Base-by-base conservation (phyloP, 2,113 vertebrate genomes). In the Crocuta crocuta region DNA sequence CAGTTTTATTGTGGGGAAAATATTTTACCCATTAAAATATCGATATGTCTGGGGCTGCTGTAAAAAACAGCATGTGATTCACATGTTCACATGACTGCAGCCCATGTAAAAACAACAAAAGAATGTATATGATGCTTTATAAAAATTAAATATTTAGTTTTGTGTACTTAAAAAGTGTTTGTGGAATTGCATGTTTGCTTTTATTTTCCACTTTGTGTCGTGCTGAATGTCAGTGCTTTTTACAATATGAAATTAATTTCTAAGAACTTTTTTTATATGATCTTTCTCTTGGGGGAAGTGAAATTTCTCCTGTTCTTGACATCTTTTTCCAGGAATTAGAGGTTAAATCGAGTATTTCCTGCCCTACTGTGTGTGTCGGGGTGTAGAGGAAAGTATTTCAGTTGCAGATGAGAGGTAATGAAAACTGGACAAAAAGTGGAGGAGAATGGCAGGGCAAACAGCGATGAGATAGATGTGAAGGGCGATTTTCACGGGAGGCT, bases 231-330 rank as follows among this genome's bases (percentile, higher is more conserved):
- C 35, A 35, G 2, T 90, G 31, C 45, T 81, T 89, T 93, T 96
- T 58, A 94, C 79, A 74, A 61, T 10, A 79, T 78, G 85, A 84
- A 91, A 65, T 89, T 95, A 58, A 16, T 85, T 80, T 89, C 71
- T 85, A 70, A 80, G 63, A 70, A 81, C 88, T 2, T 33, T 9
- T 92, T 78, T 71, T 33, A 48, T 68, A 31, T 45, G 70, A 63
- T 93, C 17, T 91, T 80, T 85, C 61, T 93, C 16, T 23, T 39
- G 3, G 19, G 23, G 65, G 19, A 65, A 86, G 45, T 65, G 78
- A 95, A 95, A 48, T 93, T 66, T 91, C 16, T 90, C 53, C 63
- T 61, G 1, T 79, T 73, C 13, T 66, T 82, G n/a, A 7, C 28
- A 16, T 91, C 61, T 70, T 68, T 94, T 74, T 68, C 15, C 45